Evolutionary conservation across 2,113 vertebrate genomes (phyloP).

Genomic region (Lontra canadensis): DNA sequence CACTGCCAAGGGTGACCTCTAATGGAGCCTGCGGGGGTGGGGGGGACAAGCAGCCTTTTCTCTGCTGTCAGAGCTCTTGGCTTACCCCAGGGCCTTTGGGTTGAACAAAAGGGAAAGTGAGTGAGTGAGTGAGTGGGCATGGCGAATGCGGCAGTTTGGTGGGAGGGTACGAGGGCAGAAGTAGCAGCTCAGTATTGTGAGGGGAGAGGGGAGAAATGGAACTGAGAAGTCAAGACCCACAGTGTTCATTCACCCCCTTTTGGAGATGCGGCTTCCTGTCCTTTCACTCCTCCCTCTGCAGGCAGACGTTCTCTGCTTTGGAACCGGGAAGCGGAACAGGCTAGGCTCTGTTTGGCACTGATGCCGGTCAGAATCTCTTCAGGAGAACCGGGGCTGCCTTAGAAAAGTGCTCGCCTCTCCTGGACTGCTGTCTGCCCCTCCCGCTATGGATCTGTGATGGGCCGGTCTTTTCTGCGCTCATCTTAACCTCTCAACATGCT

Average conservation of each 20-base stretch:
- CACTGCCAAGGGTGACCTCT: constrained; percentile 39
- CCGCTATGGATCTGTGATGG: neutral
- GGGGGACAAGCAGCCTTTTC: constrained; percentile 45
- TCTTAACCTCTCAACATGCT: neutral
- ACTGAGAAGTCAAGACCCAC: neutral
- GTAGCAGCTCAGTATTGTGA: neutral
- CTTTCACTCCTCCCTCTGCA: neutral
- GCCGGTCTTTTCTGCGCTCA: neutral
- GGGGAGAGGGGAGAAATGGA: neutral
- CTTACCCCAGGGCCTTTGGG: neutral
- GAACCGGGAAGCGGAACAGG: neutral
- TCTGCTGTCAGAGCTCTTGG: neutral
- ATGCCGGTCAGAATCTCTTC: neutral
- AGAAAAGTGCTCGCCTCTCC: neutral
- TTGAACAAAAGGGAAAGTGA: constrained; percentile 19
- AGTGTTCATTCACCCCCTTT: neutral
- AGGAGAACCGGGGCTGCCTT: neutral
- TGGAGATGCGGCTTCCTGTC: neutral
- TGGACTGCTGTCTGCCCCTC: neutral
- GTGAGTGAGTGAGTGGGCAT: neutral
- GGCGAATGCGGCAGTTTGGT: neutral
- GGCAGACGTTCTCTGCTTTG: neutral
- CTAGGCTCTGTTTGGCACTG: neutral
- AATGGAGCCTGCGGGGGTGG: neutral
- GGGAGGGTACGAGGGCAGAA: neutral